Evolutionary conservation across 2,888 invertebrate genomes (phyloP).

Genomic region (Apodemia mormo): DNA sequence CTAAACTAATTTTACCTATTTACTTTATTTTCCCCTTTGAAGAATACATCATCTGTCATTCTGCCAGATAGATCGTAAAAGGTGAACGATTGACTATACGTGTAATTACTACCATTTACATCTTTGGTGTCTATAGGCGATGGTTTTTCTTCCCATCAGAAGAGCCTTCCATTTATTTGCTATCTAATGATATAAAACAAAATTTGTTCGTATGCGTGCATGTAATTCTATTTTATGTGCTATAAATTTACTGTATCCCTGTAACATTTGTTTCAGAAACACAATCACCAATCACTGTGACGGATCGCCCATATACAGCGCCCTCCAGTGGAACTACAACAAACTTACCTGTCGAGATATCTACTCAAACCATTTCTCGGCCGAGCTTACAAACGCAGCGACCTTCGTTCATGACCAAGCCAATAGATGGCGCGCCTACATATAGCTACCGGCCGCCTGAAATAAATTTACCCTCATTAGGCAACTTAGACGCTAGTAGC

Average conservation of each 20-base stretch:
- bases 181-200: too few species aligned
- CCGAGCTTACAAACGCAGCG: constrained; percentile 68
- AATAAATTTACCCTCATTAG: constrained; percentile 70
- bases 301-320: constrained; percentile 62
- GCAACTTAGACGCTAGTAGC: constrained; percentile 74
- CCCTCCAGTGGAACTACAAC: constrained; percentile 66
- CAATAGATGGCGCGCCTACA: constrained; percentile 75
- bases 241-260: not conserved
- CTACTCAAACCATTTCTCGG: constrained; percentile 58
- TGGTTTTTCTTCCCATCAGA: too few species aligned
- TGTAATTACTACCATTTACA: too few species aligned
- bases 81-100: too few species aligned
- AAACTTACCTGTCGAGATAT: constrained; percentile 48
- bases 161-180: too few species aligned
- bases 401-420: constrained; percentile 78
- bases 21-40: too few species aligned
- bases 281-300: constrained; percentile 54
- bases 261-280: constrained; percentile 56
- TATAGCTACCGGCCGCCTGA: constrained; percentile 74
- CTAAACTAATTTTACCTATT: too few species aligned
- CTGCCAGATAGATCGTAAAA: too few species aligned
- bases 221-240: too few species aligned
- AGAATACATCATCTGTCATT: too few species aligned
- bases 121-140: too few species aligned
- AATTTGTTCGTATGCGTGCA: too few species aligned